Percentiles rank a stretch among this genome's conserved stretches.
These are phyloP conservation scores for Nematostella vectensis DNA, from an alignment of 92 coral and sea anemone genomes.

Conservation along the genomic window DNA sequence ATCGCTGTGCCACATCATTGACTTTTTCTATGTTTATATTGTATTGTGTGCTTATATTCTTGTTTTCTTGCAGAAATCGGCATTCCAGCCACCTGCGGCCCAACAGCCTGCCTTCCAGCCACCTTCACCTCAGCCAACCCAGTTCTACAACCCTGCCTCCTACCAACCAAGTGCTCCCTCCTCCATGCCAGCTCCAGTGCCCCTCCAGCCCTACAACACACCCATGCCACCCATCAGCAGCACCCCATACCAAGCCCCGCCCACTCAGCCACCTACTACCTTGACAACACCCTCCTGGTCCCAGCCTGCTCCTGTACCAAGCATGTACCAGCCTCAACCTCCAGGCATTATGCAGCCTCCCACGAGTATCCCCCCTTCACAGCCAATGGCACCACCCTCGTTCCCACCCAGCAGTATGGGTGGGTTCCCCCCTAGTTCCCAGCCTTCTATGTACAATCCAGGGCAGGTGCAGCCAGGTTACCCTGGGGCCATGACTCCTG, in stretches of 20 bases:
- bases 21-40: too few species aligned
- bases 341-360: slow-evolving; percentile 23
- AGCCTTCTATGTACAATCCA: slow-evolving; percentile 48
- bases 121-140: slow-evolving; percentile 29
- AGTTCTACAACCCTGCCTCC: slow-evolving; percentile 75
- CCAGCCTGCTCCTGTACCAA: slow-evolving; percentile 34
- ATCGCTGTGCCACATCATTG: too few species aligned
- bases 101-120: neutral
- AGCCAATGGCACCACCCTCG: slow-evolving; percentile 3
- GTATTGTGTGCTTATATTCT: too few species aligned
- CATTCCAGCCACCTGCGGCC: slow-evolving; percentile 2
- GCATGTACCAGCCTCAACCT: slow-evolving; percentile 48
- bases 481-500: slow-evolving; percentile 55
- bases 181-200: slow-evolving; percentile 15
- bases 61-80: slow-evolving; percentile 1
- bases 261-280: slow-evolving; percentile 25
- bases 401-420: neutral
- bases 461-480: slow-evolving; percentile 28
- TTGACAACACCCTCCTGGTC: slow-evolving; percentile 55
- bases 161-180: slow-evolving; percentile 47
- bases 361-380: slow-evolving; percentile 26
- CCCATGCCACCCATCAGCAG: slow-evolving; percentile 22
- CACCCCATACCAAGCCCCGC: slow-evolving; percentile 39
- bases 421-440: slow-evolving; percentile 4
- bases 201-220: slow-evolving; percentile 40